Evolutionary conservation across 2,797 vertebrate species (phyloP), one percentile per base, ranked within the genome.

Genomic region (Scolopax bukidnonensis): DNA sequence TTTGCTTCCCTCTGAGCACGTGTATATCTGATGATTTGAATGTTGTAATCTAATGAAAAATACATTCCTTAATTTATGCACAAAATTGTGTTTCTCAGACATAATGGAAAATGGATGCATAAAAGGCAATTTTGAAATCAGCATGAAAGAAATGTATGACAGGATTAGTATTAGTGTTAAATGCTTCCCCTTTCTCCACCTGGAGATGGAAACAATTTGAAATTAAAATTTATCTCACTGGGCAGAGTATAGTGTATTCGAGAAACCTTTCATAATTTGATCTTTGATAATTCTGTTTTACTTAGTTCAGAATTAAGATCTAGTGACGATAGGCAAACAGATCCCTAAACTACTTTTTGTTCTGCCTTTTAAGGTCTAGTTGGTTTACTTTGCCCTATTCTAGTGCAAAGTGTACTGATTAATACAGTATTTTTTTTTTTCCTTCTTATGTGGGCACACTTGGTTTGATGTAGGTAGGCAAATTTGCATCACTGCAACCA

Each of bases 401-500:
- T 82, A 61, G 80, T 89, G 75, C 87, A 95, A 89, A 92, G 91
- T 92, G 67, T 91, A 93, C 82, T 87, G 94, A 97, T 95, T 96
- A 95, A 97, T 90, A 71, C 89, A 73, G 85, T 84, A 77, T 47
- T 95, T 95, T 96, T 95, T 95, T 96, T 65, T 95, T 93, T 95
- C 80, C 89, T 95, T 80, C 85, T 87, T 97, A 96, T 97, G 97
- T 97, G 96, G 97, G 97, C 97, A 97, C 80, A 61, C 89, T 92
- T 91, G 88, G 89, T 91, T 96, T 97, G 70, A 89, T 93, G 96
- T 97, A 97, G 98, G 98, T 98, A 97, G 98, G 96, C 96, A 97
- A 94, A 97, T 97, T 96, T 97, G 95, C 97, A 98, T 98, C 98
- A 98, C 74, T 98, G 98, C 97, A 98, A 87, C 98, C 98, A 98